These are phyloP conservation scores for Volucella inflata DNA, from an alignment of 2,888 invertebrate genomes.

Conservation along the genomic window DNA sequence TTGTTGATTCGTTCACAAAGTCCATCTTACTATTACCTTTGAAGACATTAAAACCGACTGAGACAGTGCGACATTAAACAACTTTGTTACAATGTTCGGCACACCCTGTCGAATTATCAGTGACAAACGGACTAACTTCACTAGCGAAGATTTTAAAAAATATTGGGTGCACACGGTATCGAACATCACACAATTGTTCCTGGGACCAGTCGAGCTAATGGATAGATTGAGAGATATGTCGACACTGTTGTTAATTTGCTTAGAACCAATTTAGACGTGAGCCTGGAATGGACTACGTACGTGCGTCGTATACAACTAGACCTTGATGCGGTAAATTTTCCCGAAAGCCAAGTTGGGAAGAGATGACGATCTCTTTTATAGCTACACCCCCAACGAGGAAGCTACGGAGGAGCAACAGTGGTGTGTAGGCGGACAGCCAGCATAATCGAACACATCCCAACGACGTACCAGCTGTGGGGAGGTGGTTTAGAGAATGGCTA, in stretches of 20 bases:
- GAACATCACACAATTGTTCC: constrained; percentile 50
- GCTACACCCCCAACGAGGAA: too few relatives aligned
- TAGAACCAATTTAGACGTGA: too few relatives aligned
- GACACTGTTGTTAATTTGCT: background rate
- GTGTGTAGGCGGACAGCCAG: too few relatives aligned
- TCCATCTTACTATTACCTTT: background rate
- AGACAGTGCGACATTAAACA: background rate
- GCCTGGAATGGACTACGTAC: too few relatives aligned
- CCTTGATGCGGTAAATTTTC: too few relatives aligned
- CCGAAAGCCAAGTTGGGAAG: too few relatives aligned
- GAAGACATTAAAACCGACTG: constrained; percentile 6
- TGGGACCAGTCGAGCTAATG: constrained; percentile 47
- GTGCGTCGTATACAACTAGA: too few relatives aligned
- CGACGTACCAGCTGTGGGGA: too few relatives aligned
- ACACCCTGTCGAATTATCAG: constrained; percentile 50
- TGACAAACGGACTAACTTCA: constrained; percentile 49
- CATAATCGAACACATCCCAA: too few relatives aligned
- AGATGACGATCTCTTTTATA: too few relatives aligned
- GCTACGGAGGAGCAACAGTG: too few relatives aligned
- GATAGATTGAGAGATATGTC: constrained; percentile 17
- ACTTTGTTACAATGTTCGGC: constrained; percentile 38
- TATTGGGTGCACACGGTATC: constrained; percentile 37
- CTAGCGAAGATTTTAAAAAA: constrained; percentile 38
- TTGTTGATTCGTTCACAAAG: constrained; percentile 9
- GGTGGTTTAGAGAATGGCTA: too few relatives aligned